phyloP scores from a whole-genome alignment of 2,888 invertebrate genomes.

The Carpatolechia fugitivella region DNA sequence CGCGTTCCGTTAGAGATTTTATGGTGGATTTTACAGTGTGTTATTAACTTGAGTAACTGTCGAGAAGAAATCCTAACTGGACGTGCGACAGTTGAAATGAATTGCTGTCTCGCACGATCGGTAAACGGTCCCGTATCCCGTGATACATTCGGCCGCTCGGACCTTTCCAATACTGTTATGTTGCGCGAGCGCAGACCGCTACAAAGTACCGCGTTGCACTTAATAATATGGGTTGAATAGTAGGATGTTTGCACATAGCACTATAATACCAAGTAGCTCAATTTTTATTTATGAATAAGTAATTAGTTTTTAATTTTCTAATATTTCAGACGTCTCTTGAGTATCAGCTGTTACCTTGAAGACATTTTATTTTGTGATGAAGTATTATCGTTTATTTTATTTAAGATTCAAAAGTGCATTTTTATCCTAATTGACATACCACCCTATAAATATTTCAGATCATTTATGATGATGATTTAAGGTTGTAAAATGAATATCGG shows the following conservation, averaged over 20 bases:
- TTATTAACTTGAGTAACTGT: not conserved
- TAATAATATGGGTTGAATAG: not conserved
- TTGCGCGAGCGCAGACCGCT: constrained; percentile 8
- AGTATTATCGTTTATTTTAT: too few species aligned
- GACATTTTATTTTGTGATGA: too few species aligned
- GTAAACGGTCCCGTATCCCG: constrained; percentile 11
- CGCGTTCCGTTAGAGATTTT: not conserved
- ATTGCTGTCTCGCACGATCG: not conserved
- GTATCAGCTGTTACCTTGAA: too few species aligned
- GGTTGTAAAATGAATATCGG: constrained; percentile 22
- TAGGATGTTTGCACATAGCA: too few species aligned
- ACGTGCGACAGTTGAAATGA: constrained; percentile 8
- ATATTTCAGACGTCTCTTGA: too few species aligned
- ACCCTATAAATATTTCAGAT: too few species aligned
- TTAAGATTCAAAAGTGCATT: not conserved
- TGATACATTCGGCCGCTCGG: constrained; percentile 6
- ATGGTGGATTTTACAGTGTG: not conserved
- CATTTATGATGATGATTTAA: not conserved
- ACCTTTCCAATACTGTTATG: constrained; percentile 10
- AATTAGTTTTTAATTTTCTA: too few species aligned
- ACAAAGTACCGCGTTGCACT: not conserved
- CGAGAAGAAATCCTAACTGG: constrained; percentile 7
- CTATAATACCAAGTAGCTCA: too few species aligned
- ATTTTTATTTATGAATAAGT: too few species aligned
- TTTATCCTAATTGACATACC: too few species aligned